Base-by-base conservation (phyloP, 2,888 invertebrate species). In the Apeira syringaria region DNA sequence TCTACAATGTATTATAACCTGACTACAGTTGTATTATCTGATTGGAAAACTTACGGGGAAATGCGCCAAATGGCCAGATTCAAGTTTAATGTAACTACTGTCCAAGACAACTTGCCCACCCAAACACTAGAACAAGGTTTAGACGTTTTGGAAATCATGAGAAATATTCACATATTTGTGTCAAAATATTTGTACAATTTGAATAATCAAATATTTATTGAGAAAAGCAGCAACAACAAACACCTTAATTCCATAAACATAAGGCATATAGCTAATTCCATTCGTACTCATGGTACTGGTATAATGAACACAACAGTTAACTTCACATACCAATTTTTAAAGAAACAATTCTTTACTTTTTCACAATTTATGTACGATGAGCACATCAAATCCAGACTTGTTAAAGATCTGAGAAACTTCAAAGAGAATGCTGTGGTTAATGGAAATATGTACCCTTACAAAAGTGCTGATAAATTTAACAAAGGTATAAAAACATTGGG, bases 291-390 rank as follows among this genome's bases (percentile, higher is more conserved):
- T 72, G 99, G 99, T 17, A 96, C 95, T 5, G 99, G 99, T 4
- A 97, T 99, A 48, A 97, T 98, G 93, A 98, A 97, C 68, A 98
- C 98, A 0, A 97, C 98, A 0, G 97, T 95, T 52, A 98, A 98
- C 73, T 97, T 96, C 62, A 96, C 96, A 0, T 98, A 98, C 81
- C 98, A 98, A 81, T 99, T 98, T 81, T 88, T 99, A 53, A 93
- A 97, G 56, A 95, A 97, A 60, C 98, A 99, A 78, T 95, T 99
- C 66, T 96, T 95, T 61, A 95, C 95, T 0, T 97, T 99, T 75
- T 99, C 99, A 0, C 98, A 99, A 79, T 99, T 99, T 75, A 93
- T 99, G 80, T 99, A 96, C 72, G 99, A 99, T 74, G 99, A 99
- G 79, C 98, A 98, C 68, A 98, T 99, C 33, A 98, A 99, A 79